Percentiles rank a stretch among this genome's conserved stretches.
phyloP scores from a whole-genome alignment of 2,113 vertebrate genomes.

The Prunella himalayana region DNA sequence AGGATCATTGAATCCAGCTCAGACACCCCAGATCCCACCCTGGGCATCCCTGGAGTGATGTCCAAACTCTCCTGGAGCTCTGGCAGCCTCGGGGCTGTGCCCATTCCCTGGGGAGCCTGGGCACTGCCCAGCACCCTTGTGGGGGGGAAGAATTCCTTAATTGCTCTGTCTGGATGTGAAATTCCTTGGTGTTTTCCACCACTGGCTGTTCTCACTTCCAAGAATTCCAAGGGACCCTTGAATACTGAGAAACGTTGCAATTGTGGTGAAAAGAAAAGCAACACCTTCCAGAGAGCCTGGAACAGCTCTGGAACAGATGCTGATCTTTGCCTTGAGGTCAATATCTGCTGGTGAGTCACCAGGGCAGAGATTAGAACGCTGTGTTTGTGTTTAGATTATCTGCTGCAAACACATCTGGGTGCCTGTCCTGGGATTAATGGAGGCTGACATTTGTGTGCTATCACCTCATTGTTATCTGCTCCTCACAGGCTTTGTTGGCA shows the following conservation, averaged over 20 bases:
- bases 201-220: background rate
- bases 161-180: background rate
- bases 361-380: conserved; percentile 26
- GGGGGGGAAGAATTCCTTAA: background rate
- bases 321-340: background rate
- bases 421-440: conserved; percentile 51
- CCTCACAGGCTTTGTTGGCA: conserved; percentile 29
- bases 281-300: background rate
- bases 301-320: background rate
- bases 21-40: background rate
- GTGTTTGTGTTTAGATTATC: conserved; percentile 57
- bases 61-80: background rate
- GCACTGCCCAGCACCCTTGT: background rate
- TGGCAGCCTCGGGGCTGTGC: background rate
- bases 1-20: background rate
- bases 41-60: accelerated
- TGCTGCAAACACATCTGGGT: conserved; percentile 24
- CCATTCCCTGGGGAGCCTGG: background rate
- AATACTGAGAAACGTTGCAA: background rate
- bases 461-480: conserved; percentile 42
- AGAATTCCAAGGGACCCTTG: background rate
- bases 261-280: background rate
- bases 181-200: background rate
- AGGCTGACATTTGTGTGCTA: conserved; percentile 33
- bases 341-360: conserved; percentile 15